Percentiles rank a stretch among this genome's conserved stretches.
phyloP scores from a whole-genome alignment of 2,113 vertebrate species.

The Carassius carassius region DNA sequence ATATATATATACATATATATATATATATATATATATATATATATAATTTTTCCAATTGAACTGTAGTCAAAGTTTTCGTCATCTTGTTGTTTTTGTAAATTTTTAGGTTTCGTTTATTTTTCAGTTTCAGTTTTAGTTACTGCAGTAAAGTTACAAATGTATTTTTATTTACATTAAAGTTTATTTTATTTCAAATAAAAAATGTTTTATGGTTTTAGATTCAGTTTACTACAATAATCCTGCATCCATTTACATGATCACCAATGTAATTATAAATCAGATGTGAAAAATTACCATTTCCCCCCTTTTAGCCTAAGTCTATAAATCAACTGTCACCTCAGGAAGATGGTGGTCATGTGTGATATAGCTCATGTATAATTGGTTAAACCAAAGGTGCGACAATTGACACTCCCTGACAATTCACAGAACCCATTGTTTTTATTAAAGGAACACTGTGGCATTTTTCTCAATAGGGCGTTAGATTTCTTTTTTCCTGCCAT shows the following conservation, averaged over 20 bases:
- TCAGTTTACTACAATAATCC: not conserved
- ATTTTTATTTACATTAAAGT: no score
- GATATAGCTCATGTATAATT: not conserved
- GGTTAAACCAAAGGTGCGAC: not conserved
- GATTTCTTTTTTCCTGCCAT: not conserved
- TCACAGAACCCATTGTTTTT: not conserved
- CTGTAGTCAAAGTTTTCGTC: no score
- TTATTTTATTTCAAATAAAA: no score
- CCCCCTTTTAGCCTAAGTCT: not conserved
- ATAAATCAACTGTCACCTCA: not conserved
- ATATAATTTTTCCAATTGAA: not conserved
- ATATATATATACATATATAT: no score
- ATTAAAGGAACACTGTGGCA: not conserved
- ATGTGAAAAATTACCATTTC: not conserved
- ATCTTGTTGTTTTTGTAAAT: no score
- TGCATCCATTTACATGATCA: not conserved
- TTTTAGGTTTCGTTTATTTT: no score
- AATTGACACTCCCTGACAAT: slow-evolving; percentile 1
- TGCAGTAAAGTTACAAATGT: no score
- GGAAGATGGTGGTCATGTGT: not conserved
- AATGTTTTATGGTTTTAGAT: not conserved
- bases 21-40: no score
- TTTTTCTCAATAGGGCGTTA: not conserved
- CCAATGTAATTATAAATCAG: not conserved
- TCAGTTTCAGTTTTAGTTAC: no score